These are phyloP conservation scores for Heliconius hortense DNA, from an alignment of 2,888 invertebrate genomes.

Conservation along the genomic window DNA sequence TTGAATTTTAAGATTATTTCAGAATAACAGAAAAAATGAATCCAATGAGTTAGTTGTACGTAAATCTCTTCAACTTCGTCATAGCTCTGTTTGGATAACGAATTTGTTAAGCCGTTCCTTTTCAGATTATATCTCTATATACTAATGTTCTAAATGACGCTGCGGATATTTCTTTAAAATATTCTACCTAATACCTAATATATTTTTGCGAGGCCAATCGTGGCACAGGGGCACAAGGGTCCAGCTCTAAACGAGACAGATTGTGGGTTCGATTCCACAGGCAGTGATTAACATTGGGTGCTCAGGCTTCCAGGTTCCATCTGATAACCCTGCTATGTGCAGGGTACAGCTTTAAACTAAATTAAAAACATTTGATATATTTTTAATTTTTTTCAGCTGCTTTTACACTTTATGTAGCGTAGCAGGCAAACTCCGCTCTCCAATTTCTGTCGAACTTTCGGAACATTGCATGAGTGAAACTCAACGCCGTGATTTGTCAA, in stretches of 20 bases:
- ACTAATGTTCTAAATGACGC: neutral
- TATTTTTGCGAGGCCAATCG: neutral
- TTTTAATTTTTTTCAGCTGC: too few species aligned
- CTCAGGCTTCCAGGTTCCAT: too few species aligned
- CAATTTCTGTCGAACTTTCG: too few species aligned
- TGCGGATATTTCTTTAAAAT: neutral
- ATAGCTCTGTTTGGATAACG: conserved; percentile 49
- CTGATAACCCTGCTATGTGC: too few species aligned
- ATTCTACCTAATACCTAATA: neutral
- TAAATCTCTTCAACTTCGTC: conserved; percentile 46
- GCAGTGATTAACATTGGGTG: too few species aligned
- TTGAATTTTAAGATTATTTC: conserved; percentile 33
- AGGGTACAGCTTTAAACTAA: too few species aligned
- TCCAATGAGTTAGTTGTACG: conserved; percentile 41
- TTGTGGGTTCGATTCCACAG: too few species aligned
- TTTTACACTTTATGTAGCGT: too few species aligned
- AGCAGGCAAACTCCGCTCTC: too few species aligned
- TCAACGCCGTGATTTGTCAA: too few species aligned
- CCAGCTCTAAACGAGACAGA: neutral
- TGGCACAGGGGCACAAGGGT: neutral
- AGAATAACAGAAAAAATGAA: conserved; percentile 28
- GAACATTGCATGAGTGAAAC: too few species aligned
- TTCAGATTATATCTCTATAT: neutral
- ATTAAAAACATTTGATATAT: too few species aligned
- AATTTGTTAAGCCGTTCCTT: conserved; percentile 47